phyloP scores from a whole-genome alignment of 2,797 vertebrate genomes.

The Argyrosomus regius region DNA sequence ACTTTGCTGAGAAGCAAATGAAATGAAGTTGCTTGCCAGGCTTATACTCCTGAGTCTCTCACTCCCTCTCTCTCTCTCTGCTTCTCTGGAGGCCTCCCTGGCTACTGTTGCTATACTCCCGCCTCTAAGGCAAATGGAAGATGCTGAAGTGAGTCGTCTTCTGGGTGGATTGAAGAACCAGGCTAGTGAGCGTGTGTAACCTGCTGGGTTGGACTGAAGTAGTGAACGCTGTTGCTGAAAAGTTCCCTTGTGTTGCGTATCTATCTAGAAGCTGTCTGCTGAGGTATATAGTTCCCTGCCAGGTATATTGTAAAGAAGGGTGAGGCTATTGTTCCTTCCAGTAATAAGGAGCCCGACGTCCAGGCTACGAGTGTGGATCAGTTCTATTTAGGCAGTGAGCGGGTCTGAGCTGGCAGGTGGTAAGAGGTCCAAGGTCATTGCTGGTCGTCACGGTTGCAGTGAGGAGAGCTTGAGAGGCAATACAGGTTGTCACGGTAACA shows the following conservation, averaged over 20 bases:
- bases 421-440: slow-evolving; percentile 64
- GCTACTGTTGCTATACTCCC: slow-evolving; percentile 49
- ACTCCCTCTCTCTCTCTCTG: not conserved
- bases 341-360: not conserved
- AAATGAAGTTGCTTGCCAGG: slow-evolving; percentile 24
- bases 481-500: slow-evolving; percentile 68
- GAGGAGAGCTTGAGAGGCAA: slow-evolving; percentile 66
- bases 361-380: slow-evolving; percentile 29
- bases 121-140: slow-evolving; percentile 64
- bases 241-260: slow-evolving; percentile 40
- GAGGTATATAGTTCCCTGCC: slow-evolving; percentile 71
- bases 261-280: slow-evolving; percentile 34
- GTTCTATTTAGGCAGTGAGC: slow-evolving; percentile 39
- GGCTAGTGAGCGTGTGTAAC: slow-evolving; percentile 4
- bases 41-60: slow-evolving; percentile 40
- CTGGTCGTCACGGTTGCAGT: slow-evolving; percentile 56
- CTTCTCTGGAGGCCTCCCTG: slow-evolving; percentile 48
- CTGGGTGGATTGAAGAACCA: slow-evolving; percentile 41
- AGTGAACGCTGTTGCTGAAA: slow-evolving; percentile 8
- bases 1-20: slow-evolving; percentile 17
- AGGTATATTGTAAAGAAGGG: not conserved
- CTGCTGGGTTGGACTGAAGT: slow-evolving; percentile 38
- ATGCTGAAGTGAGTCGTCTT: slow-evolving; percentile 35
- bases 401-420: slow-evolving; percentile 45
- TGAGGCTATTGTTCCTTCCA: slow-evolving; percentile 31